Evolutionary conservation across 2,113 vertebrate species (phyloP).

Genomic region (Isurus oxyrinchus): DNA sequence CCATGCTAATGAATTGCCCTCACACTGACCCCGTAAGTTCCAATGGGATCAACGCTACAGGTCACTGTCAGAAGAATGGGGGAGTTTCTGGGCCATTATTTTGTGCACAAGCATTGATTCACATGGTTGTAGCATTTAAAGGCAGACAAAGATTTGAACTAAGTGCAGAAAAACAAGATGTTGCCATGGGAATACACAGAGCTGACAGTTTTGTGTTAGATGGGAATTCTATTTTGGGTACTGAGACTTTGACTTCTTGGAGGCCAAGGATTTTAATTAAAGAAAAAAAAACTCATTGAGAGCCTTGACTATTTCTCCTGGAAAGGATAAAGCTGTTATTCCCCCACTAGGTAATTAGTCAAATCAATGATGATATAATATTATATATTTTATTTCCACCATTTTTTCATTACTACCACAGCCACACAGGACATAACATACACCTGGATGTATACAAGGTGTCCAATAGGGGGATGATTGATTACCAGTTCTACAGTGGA

Average conservation of each 20-base stretch:
- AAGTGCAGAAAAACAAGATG: not conserved
- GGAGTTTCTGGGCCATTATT: not conserved
- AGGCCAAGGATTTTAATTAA: conserved; percentile 12
- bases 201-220: not conserved
- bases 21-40: not conserved
- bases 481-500: not conserved
- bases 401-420: not conserved
- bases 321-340: not conserved
- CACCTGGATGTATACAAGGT: not conserved
- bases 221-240: conserved; percentile 31
- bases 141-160: not conserved
- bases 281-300: not conserved
- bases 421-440: not conserved
- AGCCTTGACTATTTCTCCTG: not conserved
- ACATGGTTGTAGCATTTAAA: not conserved
- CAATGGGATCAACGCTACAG: not conserved
- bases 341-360: not conserved
- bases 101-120: not conserved
- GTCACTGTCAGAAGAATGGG: not conserved
- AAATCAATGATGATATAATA: not conserved
- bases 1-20: not conserved
- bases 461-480: not conserved
- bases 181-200: conserved; percentile 23
- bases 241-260: not conserved
- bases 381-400: not conserved